Base-by-base conservation (phyloP, 1,140 invertebrate species). In the Marisa cornuarietis region DNA sequence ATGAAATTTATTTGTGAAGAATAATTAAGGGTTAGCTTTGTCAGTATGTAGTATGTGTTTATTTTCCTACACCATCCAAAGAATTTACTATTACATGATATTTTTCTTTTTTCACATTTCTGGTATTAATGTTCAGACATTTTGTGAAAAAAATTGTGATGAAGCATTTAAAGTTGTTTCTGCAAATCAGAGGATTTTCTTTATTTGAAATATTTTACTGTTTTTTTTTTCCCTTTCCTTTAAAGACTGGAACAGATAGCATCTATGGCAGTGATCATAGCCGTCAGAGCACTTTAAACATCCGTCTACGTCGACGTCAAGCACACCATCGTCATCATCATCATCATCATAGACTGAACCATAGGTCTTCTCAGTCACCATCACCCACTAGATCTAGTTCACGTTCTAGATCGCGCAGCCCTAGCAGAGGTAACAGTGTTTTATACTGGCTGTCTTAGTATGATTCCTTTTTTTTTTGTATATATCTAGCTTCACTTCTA, bases 311-410 rank as follows among this genome's bases (percentile, higher is more conserved):
- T 52, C 79, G 83, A 16, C 81, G 83, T 51, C 71, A 75, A 79
- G 68, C 79, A 54, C 82, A 82, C 68, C 80, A 80, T 58, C 73
- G 81, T 51, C 65, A 72, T 49, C 82, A 78, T 75, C 81, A 71
- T 71, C 73, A 81, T 73, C 78, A 80, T 58, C 81, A 81, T 76
- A 75, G 69, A 49, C 58, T 71, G 65, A 79, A 68, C 63, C 51
- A 79, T 58, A 31, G 62, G 14, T 74, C 68, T 26, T 77, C 71
- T 61, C 77, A 79, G 79, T 82, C 82, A 81, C 24, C 83, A 71
- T 79, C 77, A 49, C 79, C 79, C 58, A 82, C 85, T 71, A 79
- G 83, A 54, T 86, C 87, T 54, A 82, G 85, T 51, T 88, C 87
- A 69, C 74, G 85, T 66, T 84, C 83, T 26, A 80, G 85, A 61